Percentiles rank a stretch among this genome's conserved stretches.
Conservation (phyloP, 2,797 vertebrate species). For the Sebastes iracundus region DNA sequence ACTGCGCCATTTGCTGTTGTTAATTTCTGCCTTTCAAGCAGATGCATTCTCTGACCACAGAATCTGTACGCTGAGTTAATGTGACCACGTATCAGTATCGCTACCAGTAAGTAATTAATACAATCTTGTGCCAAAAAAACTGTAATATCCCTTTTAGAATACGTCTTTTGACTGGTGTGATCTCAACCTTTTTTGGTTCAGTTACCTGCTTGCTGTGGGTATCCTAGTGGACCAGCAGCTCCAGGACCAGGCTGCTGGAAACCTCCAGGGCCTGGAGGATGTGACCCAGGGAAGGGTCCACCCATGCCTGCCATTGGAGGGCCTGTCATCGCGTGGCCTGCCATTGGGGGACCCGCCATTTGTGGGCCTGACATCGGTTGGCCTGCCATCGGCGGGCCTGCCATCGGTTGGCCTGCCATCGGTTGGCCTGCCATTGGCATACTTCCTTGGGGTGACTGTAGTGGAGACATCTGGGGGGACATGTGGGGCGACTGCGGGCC, state of each 20-base stretch:
- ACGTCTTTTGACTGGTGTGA: not conserved
- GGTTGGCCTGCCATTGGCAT: constrained; percentile 64
- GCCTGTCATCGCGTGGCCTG: constrained; percentile 73
- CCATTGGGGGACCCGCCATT: constrained; percentile 70
- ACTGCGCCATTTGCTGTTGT: not conserved
- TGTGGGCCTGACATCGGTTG: constrained; percentile 69
- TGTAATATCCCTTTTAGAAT: not conserved
- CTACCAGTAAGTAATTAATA: not conserved
- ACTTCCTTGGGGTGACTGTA: constrained; percentile 53
- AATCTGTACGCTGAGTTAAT: not conserved
- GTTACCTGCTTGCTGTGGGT: constrained; percentile 80
- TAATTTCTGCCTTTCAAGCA: not conserved
- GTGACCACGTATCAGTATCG: not conserved
- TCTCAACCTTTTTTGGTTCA: not conserved
- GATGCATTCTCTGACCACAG: not conserved
- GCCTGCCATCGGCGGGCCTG: constrained; percentile 51
- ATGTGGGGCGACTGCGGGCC: constrained; percentile 77
- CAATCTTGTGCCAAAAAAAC: not conserved
- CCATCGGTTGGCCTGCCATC: constrained; percentile 73
- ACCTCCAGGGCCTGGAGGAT: constrained; percentile 73
- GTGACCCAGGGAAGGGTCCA: constrained; percentile 79
- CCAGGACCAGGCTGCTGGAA: constrained; percentile 82
- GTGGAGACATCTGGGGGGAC: constrained; percentile 73
- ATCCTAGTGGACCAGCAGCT: constrained; percentile 72
- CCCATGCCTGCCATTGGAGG: constrained; percentile 70